These are phyloP conservation scores for Ciconia stormi DNA, from an alignment of 2,113 vertebrate genomes.

Conservation along the genomic window DNA sequence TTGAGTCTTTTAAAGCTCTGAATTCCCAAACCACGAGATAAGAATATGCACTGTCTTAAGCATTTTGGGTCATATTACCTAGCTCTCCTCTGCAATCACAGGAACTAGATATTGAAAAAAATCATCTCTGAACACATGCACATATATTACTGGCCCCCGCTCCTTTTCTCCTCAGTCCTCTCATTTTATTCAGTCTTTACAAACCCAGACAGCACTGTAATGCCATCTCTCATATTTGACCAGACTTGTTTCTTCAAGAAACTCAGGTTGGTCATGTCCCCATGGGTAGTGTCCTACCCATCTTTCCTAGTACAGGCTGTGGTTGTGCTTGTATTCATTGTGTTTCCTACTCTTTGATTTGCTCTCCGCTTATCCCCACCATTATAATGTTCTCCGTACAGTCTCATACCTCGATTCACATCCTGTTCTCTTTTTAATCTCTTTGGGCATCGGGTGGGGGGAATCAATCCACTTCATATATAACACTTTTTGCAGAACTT, in stretches of 20 bases:
- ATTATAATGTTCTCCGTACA: background rate
- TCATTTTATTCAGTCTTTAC: background rate
- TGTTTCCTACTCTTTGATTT: background rate
- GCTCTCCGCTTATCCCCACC: background rate
- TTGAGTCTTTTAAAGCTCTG: background rate
- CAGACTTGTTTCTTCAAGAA: background rate
- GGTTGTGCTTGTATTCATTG: rapidly evolving
- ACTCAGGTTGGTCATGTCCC: background rate
- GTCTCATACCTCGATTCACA: background rate
- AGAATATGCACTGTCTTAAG: background rate
- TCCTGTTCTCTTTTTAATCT: background rate
- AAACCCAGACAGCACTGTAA: background rate
- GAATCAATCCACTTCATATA: background rate
- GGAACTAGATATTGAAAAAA: background rate
- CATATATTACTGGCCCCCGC: background rate
- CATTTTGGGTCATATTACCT: background rate
- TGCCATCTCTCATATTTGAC: background rate
- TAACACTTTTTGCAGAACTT: background rate
- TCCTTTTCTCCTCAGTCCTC: background rate
- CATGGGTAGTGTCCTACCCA: background rate
- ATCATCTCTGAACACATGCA: background rate
- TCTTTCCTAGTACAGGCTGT: background rate
- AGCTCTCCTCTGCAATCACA: background rate
- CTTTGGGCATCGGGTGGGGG: background rate
- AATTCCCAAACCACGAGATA: background rate